Evolutionary conservation across 2,113 vertebrate species (phyloP), one percentile per base, ranked within the genome.

Genomic region (Antechinus stuartii): DNA sequence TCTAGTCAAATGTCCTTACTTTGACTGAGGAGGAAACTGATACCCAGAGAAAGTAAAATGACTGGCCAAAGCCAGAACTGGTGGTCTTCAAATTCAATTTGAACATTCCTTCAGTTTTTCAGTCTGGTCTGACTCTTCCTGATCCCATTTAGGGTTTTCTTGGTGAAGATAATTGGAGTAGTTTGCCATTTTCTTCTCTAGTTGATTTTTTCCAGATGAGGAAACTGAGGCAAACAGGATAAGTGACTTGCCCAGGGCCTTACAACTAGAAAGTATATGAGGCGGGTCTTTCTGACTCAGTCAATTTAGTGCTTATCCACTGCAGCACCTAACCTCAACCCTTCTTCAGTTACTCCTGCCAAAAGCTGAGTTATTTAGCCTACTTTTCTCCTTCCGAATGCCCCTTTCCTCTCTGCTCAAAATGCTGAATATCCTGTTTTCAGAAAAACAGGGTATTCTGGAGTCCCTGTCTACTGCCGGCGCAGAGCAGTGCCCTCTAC

Each of bases 41-140:
- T 53, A 35, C 49, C 92, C 54, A 52, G 42, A 56, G n/a, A n/a
- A 84, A 90, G 26, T 91, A 19, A 89, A 50, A 53, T 90, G 68
- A 25, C 52, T 91, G 6, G 19, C 68, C 61, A 2, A 61, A 93
- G 4, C 2, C 42, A 3, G 53, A n/a, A 22, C 47, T 1, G 19
- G 30, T 8, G 0, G n/a, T 5, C 46, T 30, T 42, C 30, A 1
- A 25, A 52, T 42, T 92, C n/a, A 54, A 0, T 2, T 0, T 0
- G 14, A 2, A 27, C 27, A 5, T 27, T 92, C 10, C 0, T 12
- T 61, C 26, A 26, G 27, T 61, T 61, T 11, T 61, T 30, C 56
- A 57, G 8, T 57, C 1, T 27, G 11, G 27, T 61, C 10, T 61
- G 27, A 61, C 10, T 12, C 57, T 61, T 30, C 30, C 27, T 12